Base-by-base conservation (phyloP, 2,888 invertebrate species). In the Eulithis testata region DNA sequence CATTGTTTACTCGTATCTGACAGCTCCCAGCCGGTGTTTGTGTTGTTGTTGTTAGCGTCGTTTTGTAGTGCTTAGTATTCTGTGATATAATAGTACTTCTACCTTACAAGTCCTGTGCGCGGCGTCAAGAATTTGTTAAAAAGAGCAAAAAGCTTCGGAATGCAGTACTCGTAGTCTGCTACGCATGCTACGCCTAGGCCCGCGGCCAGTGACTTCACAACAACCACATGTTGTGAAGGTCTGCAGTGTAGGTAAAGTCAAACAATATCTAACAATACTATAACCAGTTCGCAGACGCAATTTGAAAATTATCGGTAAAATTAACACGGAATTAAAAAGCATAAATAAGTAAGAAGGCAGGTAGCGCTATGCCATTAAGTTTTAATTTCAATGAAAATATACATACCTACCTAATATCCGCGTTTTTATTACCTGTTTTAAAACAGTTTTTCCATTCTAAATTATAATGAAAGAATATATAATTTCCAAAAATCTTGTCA, bases 71-170 rank as follows among this genome's bases (percentile, higher is more conserved):
- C 14, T 50, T 58, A 61, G 55, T 21, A 40, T 40, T 40, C 6
- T 40, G 40, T 40, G 40, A 40, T 40, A 40, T 9, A 40, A 40
- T 5, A 8, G n/a, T n/a, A 37, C 37, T 37, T 21, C 1, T 21
- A 21, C 21, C 21, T 21, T 21, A 21, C 2, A 21, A 31, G 31
- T 31, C 31, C 4, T 31, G 31, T 31, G 31, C 31, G 31, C 31
- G 31, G 31, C 31, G 31, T 1, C 40, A 11, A 9, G 21, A 11
- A n/a, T 31, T n/a, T 6, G 5, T 7, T 51, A n/a, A 51, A 51
- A 51, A 21, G 51, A 51, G 77, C 71, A 75, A 78, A 76, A 80
- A 74, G 71, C 71, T 68, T 49, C 60, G 73, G 72, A 72, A 74
- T 74, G 76, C 69, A 64, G 69, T 69, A 40, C 12, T 52, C 3